A percentile compares a stretch with the other conserved stretches of the same genome.
These are phyloP conservation scores for Scaptomyza tumidula DNA, from an alignment of 2,888 invertebrate species.

Conservation along the genomic window DNA sequence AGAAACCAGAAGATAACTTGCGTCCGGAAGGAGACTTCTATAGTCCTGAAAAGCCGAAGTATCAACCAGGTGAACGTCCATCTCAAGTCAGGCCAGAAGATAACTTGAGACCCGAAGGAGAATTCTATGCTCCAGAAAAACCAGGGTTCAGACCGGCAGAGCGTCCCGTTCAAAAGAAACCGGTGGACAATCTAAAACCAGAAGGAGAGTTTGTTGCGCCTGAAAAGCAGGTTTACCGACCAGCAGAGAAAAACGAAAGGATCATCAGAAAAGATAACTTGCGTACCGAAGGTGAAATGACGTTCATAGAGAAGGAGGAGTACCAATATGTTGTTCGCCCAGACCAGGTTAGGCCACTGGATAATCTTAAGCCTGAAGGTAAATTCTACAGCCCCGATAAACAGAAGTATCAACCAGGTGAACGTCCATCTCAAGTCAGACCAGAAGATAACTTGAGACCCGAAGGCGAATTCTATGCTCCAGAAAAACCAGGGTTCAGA, in stretches of 20 bases:
- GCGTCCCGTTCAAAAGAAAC: not conserved
- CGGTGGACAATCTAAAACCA: conserved; percentile 85
- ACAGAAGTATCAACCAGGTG: conserved; percentile 22
- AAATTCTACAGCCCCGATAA: conserved; percentile 35
- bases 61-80: conserved; percentile 85
- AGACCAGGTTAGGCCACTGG: conserved; percentile 4
- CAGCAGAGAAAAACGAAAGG: conserved; percentile 85
- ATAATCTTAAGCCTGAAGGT: conserved; percentile 84
- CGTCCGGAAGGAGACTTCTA: conserved; percentile 85
- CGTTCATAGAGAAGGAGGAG: conserved; percentile 21
- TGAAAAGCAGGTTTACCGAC: conserved; percentile 83
- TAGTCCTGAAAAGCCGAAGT: conserved; percentile 85
- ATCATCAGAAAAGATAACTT: conserved; percentile 86
- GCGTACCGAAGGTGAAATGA: conserved; percentile 79
- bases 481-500: conserved; percentile 83
- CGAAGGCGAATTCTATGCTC: conserved; percentile 85
- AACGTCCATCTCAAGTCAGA: conserved; percentile 30
- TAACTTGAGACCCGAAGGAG: conserved; percentile 87
- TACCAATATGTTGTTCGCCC: conserved; percentile 81
- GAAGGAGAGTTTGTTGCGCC: conserved; percentile 86
- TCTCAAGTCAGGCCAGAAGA: conserved; percentile 85
- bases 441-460: conserved; percentile 84
- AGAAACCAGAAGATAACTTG: conserved; percentile 82
- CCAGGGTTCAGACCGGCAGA: conserved; percentile 83
- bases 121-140: conserved; percentile 85